Evolutionary conservation across 2,888 invertebrate genomes (phyloP).

Genomic region (Bugula neritina): DNA sequence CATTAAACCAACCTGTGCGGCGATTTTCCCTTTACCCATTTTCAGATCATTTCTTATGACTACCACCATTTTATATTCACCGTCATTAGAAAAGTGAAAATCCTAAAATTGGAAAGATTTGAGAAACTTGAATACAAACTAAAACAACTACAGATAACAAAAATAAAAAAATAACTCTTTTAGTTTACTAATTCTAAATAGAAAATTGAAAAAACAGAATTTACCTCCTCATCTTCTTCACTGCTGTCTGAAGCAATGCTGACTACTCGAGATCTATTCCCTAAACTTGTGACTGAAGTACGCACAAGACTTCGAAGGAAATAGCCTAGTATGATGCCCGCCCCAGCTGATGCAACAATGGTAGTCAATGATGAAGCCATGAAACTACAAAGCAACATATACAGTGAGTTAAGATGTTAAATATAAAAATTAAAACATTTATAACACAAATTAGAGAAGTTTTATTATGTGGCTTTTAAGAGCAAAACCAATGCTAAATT

Average conservation of each 20-base stretch:
- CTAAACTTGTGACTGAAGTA: neutral
- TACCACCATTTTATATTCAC: constrained; percentile 67
- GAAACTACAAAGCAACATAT: too few relatives aligned
- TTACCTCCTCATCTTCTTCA: neutral
- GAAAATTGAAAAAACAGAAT: too few relatives aligned
- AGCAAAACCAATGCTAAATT: too few relatives aligned
- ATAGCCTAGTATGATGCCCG: neutral
- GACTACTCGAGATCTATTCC: neutral
- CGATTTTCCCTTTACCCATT: constrained; percentile 89
- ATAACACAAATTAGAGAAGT: too few relatives aligned
- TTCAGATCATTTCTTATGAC: constrained; percentile 82
- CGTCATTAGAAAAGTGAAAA: constrained; percentile 30
- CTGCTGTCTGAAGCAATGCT: neutral
- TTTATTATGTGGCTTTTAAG: too few relatives aligned
- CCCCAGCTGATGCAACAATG: constrained; percentile 3
- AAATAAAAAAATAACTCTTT: neutral
- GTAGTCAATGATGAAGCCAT: neutral
- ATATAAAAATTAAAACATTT: too few relatives aligned
- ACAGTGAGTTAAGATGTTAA: too few relatives aligned
- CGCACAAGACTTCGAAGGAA: neutral
- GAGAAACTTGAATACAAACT: too few relatives aligned
- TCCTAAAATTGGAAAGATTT: constrained; percentile 11
- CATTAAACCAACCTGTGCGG: constrained; percentile 71
- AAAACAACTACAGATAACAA: too few relatives aligned
- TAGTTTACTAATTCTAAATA: neutral